These are phyloP conservation scores for Echinops telfairi DNA, from an alignment of 2,113 vertebrate species.

Conservation along the genomic window DNA sequence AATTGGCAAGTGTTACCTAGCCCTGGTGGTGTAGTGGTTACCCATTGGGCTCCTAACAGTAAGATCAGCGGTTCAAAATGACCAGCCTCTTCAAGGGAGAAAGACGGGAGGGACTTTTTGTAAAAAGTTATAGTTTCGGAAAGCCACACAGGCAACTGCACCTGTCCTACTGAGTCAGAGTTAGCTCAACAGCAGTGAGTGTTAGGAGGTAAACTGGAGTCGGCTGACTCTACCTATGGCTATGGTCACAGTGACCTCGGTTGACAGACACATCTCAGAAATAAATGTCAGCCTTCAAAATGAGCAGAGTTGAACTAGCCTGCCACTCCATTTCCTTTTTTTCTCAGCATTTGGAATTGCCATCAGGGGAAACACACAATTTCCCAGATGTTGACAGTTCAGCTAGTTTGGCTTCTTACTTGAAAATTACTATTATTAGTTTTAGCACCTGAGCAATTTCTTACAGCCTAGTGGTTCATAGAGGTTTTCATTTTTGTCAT, in stretches of 20 bases:
- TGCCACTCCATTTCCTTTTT: conserved; percentile 1
- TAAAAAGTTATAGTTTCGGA: too few species aligned
- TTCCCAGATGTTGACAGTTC: neutral
- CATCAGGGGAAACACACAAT: neutral
- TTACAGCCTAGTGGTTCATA: neutral
- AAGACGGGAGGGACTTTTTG: too few species aligned
- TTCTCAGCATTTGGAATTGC: neutral
- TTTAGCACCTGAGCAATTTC: conserved; percentile 36
- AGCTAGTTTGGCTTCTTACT: conserved; percentile 2
- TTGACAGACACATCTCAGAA: neutral
- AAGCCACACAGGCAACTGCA: too few species aligned
- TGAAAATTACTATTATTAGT: conserved; percentile 49
- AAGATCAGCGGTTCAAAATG: too few species aligned
- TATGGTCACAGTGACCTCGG: neutral
- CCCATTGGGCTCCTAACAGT: too few species aligned
- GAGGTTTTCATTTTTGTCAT: neutral
- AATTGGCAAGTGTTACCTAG: neutral
- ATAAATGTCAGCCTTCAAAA: neutral
- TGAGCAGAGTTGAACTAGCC: neutral
- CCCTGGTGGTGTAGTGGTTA: too few species aligned
- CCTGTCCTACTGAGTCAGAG: too few species aligned
- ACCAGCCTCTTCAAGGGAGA: too few species aligned
- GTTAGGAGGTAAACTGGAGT: neutral
- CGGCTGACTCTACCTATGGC: neutral
- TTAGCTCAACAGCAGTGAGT: too few species aligned